Conservation (phyloP, 2,113 vertebrate species). For the Plotosus lineatus region DNA sequence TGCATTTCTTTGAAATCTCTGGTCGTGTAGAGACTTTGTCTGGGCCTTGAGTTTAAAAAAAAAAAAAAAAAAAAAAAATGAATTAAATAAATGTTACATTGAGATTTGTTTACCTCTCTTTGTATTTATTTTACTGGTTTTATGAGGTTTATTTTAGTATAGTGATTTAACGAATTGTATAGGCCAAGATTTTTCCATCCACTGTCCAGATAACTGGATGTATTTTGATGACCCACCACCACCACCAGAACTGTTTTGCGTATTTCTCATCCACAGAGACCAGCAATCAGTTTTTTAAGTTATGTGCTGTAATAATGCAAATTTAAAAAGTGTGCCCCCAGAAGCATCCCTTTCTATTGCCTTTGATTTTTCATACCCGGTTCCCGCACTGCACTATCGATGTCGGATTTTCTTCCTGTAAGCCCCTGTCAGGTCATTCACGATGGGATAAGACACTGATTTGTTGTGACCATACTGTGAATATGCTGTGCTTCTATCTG, state of each 20-base stretch:
- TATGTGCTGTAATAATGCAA: neutral
- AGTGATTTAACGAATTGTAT: constrained; percentile 19
- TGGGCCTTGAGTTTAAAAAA: constrained; percentile 21
- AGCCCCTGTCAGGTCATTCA: neutral
- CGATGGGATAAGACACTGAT: neutral
- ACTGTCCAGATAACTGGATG: constrained; percentile 42
- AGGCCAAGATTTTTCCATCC: constrained; percentile 44
- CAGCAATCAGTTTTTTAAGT: neutral
- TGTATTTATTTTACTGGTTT: constrained; percentile 17
- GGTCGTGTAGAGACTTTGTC: constrained; percentile 30
- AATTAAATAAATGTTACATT: constrained; percentile 32
- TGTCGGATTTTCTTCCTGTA: neutral
- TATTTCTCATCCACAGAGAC: constrained; percentile 2
- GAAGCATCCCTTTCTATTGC: neutral
- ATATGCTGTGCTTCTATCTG: neutral
- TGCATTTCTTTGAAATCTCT: constrained; percentile 2
- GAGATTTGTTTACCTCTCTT: constrained; percentile 39
- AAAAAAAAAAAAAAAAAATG: neutral
- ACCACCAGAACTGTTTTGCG: constrained; percentile 18
- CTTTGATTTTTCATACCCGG: neutral
- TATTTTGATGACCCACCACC: too few species aligned
- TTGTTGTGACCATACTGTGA: constrained; percentile 11
- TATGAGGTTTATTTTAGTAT: neutral
- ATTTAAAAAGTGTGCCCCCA: neutral
- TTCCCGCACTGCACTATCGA: neutral